Evolutionary conservation across 1,140 invertebrate genomes (phyloP).

Genomic region (Tetraneura akinire): DNA sequence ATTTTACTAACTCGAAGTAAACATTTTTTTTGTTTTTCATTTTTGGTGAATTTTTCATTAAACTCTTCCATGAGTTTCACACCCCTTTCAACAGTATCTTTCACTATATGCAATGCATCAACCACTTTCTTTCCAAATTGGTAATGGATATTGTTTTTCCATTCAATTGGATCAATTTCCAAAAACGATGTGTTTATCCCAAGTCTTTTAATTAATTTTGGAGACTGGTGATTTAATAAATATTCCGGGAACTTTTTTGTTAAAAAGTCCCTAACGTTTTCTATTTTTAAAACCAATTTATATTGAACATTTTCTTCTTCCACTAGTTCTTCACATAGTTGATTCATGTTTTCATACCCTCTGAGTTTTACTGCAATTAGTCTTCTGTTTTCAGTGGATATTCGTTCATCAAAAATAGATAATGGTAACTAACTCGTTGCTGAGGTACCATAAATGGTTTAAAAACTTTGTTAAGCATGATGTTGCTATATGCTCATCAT

Average conservation of each 20-base stretch:
- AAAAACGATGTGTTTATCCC: constrained; percentile 25
- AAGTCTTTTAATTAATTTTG: constrained; percentile 37
- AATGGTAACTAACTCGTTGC: constrained; percentile 53
- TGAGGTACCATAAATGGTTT: constrained; percentile 57
- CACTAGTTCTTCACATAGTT: constrained; percentile 52
- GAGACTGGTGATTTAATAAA: background rate
- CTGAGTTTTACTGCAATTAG: background rate
- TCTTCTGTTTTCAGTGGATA: constrained; percentile 17
- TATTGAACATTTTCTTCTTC: constrained; percentile 27
- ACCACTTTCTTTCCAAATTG: constrained; percentile 53
- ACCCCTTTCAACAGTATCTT: constrained; percentile 55
- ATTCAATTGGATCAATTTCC: constrained; percentile 17
- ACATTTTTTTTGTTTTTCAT: constrained; percentile 36
- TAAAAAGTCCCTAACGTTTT: constrained; percentile 1
- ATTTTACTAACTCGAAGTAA: constrained; percentile 6
- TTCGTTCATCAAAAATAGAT: constrained; percentile 55
- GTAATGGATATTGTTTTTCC: constrained; percentile 14
- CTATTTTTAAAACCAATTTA: constrained; percentile 14
- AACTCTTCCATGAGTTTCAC: constrained; percentile 56
- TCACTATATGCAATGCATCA: constrained; percentile 54
- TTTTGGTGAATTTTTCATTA: constrained; percentile 20
- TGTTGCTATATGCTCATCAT: constrained; percentile 31
- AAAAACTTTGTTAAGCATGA: constrained; percentile 53
- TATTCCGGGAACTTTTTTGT: background rate
- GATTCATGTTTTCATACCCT: constrained; percentile 38